Base-by-base conservation (phyloP, 2,888 invertebrate species). In the Synanthedon tipuliformis region DNA sequence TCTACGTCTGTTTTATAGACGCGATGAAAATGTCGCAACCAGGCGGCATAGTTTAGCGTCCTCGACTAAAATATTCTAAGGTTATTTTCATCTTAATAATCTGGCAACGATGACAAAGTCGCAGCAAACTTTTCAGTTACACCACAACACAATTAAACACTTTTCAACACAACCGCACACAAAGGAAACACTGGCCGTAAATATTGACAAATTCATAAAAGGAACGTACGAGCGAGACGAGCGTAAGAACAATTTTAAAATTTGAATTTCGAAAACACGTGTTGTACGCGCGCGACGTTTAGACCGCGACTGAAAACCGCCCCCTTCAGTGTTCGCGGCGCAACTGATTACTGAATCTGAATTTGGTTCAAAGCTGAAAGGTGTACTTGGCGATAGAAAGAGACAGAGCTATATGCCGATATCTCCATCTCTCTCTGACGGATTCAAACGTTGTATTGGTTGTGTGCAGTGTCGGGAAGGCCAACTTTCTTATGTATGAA, bases 31-130 rank as follows among this genome's bases (percentile, higher is more conserved):
- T 52, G 49, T n/a, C 50, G 41, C 8, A 53, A 50, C 27, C 50
- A 45, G 45, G 53, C 59, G 55, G 52, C 61, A 62, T 60, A 63
- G 61, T 61, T 57, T 52, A 52, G 57, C 63, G 71, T 64, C 71
- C 69, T 65, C 70, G 71, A 65, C 68, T 58, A 68, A 73, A 73
- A 73, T 71, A 73, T 68, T 64, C 69, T 51, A 53, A 57, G 59
- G 67, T 68, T 74, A 74, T 74, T 74, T 73, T 63, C 56, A 71
- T 68, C 72, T 61, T 60, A 64, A 67, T 61, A 71, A 62, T 62
- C 65, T 70, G 69, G 68, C 70, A 70, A 63, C 63, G 4, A 48
- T 59, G 55, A 63, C 64, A 62, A 66, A 66, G 62, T 66, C 61
- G 61, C 57, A 23, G n/a, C 34, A 23, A 54, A 54, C 45, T 54